These are phyloP conservation scores for Penaeus japonicus DNA, from an alignment of 1,140 invertebrate species.

Conservation along the genomic window DNA sequence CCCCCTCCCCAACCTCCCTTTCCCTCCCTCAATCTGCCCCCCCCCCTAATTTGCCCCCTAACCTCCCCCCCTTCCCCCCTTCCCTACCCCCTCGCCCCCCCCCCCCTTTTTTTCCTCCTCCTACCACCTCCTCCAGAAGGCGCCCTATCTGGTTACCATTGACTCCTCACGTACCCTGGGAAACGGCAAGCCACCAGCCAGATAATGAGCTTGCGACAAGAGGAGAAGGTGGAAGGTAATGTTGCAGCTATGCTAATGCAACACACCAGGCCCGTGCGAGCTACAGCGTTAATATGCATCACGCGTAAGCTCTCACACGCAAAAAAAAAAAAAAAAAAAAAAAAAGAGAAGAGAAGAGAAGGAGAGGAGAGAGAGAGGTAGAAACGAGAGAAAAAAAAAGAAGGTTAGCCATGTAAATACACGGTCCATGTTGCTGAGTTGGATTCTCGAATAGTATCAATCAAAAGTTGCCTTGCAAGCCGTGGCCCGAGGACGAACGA, in stretches of 20 bases:
- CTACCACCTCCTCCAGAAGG: not conserved
- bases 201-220: slow-evolving; percentile 20
- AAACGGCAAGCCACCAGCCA: not conserved
- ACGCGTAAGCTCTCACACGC: not conserved
- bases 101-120: not conserved
- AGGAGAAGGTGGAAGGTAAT: not conserved
- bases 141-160: too few relatives aligned
- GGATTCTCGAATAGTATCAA: slow-evolving; percentile 9
- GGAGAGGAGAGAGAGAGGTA: not conserved
- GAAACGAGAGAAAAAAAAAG: not conserved
- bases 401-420: slow-evolving; percentile 10
- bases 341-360: not conserved
- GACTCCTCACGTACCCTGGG: too few relatives aligned
- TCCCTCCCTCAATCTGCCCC: too few relatives aligned
- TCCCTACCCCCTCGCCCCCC: not conserved
- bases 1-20: too few relatives aligned
- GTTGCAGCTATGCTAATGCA: slow-evolving; percentile 11
- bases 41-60: not conserved
- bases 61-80: not conserved
- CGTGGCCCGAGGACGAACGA: not conserved
- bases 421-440: not conserved
- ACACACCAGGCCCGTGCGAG: not conserved
- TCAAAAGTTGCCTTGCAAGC: not conserved
- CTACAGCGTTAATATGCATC: slow-evolving; percentile 20
- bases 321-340: slow-evolving; percentile 5